Evolutionary conservation across 2,888 invertebrate genomes (phyloP), one percentile per base, ranked within the genome.

Genomic region (Xiphydria camelus): DNA sequence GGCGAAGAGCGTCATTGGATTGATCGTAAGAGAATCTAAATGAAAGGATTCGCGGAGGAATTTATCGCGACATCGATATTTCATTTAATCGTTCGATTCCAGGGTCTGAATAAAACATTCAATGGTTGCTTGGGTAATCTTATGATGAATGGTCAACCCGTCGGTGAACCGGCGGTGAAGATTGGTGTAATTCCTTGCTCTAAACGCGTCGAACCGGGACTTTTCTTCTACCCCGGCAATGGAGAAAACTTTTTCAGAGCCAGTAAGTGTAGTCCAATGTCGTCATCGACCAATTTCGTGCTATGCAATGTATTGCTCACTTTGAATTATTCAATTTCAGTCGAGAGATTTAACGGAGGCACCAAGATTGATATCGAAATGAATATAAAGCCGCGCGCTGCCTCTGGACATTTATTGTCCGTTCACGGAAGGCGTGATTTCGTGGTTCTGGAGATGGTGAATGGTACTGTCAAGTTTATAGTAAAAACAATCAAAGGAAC

Each of bases 361-460:
- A 76, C 81, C 26, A 86, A 87, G 57, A 82, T 94, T 47, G 86
- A 86, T 0, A 86, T 96, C 26, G 83, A 83, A 23, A 83, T 97
- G 81, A 89, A 93, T 53, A 88, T 97, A 45, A 89, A 89, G 50
- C 94, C 96, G 0, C 82, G 96, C 12, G 85, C 87, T 55, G 82
- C 86, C 4, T 87, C 89, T 1, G 98, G 97, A 2, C 80, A 97
- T 14, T 75, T 99, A 32, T 80, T 95, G 54, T 87, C 93, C 3
- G 91, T 93, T 2, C 90, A 94, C 68, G 91, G 92, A 10, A 83
- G 79, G 55, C 83, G 82, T 44, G 93, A 96, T 64, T 95, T 85
- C 73, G 78, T 97, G 55, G 82, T 94, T 1, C 78, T 98, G 38
- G 94, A 98, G 73, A 80, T 98, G 79, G 79, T 91, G 2, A 86